Percentiles rank a stretch among this genome's conserved stretches.
phyloP scores from a whole-genome alignment of 2,113 vertebrate genomes.

The Suncus etruscus region DNA sequence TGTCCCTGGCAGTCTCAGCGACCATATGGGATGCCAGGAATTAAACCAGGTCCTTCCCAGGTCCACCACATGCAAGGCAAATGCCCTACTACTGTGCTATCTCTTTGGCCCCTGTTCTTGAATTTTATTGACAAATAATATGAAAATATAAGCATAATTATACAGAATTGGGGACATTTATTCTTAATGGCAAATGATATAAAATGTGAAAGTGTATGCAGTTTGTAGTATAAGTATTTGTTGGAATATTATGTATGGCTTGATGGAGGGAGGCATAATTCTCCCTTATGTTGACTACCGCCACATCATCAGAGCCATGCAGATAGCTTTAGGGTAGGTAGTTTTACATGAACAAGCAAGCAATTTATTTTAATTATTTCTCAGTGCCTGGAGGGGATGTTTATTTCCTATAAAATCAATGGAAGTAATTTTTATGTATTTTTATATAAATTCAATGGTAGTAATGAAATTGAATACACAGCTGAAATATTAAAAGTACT shows the following conservation, averaged over 20 bases:
- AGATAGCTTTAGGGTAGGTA: background rate
- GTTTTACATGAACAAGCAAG: slow-evolving; percentile 6
- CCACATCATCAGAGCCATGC: background rate
- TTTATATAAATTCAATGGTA: background rate
- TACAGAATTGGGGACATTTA: background rate
- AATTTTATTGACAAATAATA: background rate
- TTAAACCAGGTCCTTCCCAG: too few species aligned
- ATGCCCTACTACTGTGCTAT: too few species aligned
- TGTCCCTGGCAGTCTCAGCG: too few species aligned
- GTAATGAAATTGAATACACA: background rate
- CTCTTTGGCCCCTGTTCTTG: too few species aligned
- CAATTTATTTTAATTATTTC: slow-evolving; percentile 20
- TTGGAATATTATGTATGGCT: background rate
- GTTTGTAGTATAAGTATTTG: background rate
- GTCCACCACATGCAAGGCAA: too few species aligned
- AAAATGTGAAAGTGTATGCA: background rate
- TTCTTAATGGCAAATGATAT: slow-evolving; percentile 26
- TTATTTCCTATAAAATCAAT: background rate
- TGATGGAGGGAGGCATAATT: background rate
- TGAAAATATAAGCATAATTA: background rate
- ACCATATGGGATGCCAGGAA: too few species aligned
- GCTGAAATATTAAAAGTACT: slow-evolving; percentile 41
- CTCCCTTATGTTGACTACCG: background rate
- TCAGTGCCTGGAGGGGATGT: background rate
- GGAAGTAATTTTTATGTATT: background rate